phyloP scores from a whole-genome alignment of 1,140 invertebrate species.

The Hydropsyche tenuis region DNA sequence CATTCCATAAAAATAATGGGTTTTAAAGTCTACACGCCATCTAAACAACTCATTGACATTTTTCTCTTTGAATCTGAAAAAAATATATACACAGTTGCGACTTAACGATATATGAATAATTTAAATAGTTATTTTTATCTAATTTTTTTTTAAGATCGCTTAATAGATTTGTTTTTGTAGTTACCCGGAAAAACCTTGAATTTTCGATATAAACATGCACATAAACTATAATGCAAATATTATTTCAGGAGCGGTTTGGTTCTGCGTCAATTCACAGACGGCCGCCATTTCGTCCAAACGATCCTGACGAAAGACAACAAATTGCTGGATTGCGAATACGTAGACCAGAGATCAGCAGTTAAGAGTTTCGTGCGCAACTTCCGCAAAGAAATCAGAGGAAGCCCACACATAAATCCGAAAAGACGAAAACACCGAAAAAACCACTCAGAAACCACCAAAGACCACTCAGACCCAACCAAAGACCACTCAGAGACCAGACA shows the following conservation, averaged over 20 bases:
- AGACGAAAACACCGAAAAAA: slow-evolving; percentile 1
- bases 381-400: slow-evolving; percentile 60
- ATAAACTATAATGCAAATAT: too few relatives aligned
- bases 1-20: neutral
- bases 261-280: slow-evolving; percentile 71
- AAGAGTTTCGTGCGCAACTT: slow-evolving; percentile 65
- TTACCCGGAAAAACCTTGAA: too few relatives aligned
- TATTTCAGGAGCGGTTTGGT: slow-evolving; percentile 64
- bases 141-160: too few relatives aligned
- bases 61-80: too few relatives aligned
- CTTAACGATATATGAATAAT: too few relatives aligned
- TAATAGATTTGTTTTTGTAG: too few relatives aligned
- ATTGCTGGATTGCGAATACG: slow-evolving; percentile 72
- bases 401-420: neutral
- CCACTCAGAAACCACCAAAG: neutral
- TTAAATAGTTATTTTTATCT: too few relatives aligned
- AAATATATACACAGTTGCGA: too few relatives aligned
- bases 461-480: neutral
- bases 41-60: neutral
- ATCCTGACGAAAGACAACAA: slow-evolving; percentile 67
- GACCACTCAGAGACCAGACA: neutral
- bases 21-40: slow-evolving; percentile 18
- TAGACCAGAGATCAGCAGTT: slow-evolving; percentile 62
- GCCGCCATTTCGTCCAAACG: slow-evolving; percentile 70
- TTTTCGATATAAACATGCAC: too few relatives aligned